Evolutionary conservation across 2,888 invertebrate genomes (phyloP).

Genomic region (Empis livida): DNA sequence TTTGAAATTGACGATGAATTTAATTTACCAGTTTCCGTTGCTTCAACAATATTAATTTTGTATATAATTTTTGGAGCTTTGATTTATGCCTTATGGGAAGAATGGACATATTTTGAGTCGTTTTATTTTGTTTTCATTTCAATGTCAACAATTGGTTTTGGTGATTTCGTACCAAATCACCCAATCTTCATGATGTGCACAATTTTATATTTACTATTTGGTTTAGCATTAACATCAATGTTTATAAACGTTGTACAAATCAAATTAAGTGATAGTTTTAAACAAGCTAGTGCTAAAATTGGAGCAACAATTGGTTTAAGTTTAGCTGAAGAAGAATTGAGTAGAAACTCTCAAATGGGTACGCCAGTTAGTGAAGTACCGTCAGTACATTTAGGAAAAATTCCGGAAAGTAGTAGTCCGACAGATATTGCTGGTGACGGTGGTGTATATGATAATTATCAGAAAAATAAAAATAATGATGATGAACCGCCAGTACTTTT

Average conservation of each 20-base stretch:
- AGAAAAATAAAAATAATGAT: not conserved
- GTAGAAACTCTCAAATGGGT: constrained; percentile 16
- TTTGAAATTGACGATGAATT: constrained; percentile 86
- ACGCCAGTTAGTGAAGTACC: constrained; percentile 13
- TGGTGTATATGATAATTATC: not conserved
- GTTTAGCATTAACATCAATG: constrained; percentile 91
- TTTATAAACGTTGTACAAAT: constrained; percentile 92
- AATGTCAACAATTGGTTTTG: constrained; percentile 95
- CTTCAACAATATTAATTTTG: constrained; percentile 63
- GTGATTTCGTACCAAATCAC: constrained; percentile 80
- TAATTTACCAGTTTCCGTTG: constrained; percentile 84
- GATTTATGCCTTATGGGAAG: constrained; percentile 62
- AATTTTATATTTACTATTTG: constrained; percentile 86
- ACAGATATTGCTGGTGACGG: too few species aligned
- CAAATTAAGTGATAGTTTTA: constrained; percentile 65
- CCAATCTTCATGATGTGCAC: constrained; percentile 81
- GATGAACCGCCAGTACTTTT: constrained; percentile 22
- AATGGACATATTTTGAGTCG: constrained; percentile 83
- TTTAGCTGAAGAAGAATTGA: constrained; percentile 53
- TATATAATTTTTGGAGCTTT: constrained; percentile 83
- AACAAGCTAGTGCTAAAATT: constrained; percentile 70
- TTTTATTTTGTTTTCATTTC: constrained; percentile 97
- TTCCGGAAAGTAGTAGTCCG: constrained; percentile 13
- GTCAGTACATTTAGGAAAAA: constrained; percentile 24
- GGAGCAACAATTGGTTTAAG: constrained; percentile 72